Evolutionary conservation across 1,140 invertebrate genomes (phyloP).

Genomic region (Saccostrea glomerata): DNA sequence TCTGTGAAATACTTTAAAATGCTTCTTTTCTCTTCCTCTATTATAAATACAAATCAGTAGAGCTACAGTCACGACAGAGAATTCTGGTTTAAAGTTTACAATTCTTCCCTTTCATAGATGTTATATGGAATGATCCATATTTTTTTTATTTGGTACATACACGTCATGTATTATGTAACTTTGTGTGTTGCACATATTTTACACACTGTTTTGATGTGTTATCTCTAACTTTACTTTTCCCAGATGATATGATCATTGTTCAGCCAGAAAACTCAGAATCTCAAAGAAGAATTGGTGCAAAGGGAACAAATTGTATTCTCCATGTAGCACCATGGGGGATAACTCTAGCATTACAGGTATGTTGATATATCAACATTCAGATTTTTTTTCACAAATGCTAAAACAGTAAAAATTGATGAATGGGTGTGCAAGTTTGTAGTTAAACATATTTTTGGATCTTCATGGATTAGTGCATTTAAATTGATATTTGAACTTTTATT

Average conservation of each 20-base stretch:
- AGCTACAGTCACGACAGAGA: no score
- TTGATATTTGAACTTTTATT: neutral
- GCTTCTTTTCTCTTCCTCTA: no score
- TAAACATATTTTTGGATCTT: no score
- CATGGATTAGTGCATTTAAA: neutral
- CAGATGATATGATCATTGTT: conserved; percentile 72
- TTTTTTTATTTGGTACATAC: neutral
- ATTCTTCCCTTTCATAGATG: no score
- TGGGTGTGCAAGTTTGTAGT: no score
- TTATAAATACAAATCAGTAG: no score
- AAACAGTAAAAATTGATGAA: no score
- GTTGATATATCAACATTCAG: no score
- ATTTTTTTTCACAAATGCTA: neutral
- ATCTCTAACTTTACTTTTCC: conserved; percentile 48
- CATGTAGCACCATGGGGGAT: conserved; percentile 76
- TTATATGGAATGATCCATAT: neutral
- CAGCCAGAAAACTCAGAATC: conserved; percentile 74
- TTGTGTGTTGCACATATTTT: neutral
- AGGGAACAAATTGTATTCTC: conserved; percentile 72
- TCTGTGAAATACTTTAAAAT: no score
- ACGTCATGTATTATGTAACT: neutral
- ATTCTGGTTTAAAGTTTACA: no score
- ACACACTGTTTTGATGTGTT: neutral
- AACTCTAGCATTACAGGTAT: conserved; percentile 74
- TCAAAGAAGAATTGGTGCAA: conserved; percentile 72